Evolutionary conservation across 1,140 invertebrate species (phyloP).

Genomic region (Monochamus saltuarius): DNA sequence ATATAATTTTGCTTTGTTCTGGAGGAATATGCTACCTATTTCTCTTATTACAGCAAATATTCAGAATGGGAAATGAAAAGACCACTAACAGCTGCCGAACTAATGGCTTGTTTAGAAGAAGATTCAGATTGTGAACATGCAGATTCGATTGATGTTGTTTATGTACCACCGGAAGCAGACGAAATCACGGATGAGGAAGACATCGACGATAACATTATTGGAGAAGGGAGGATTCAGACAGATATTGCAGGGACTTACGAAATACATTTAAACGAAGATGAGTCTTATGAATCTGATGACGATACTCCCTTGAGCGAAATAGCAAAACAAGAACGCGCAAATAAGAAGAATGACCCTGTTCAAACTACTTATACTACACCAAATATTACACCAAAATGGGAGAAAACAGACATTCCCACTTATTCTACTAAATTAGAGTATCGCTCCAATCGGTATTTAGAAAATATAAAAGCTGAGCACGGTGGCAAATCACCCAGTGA

Average conservation of each 20-base stretch:
- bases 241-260: slow-evolving; percentile 1
- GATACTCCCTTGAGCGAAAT: not conserved
- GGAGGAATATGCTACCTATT: not conserved
- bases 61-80: slow-evolving; percentile 4
- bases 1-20: not conserved
- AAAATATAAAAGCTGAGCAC: not conserved
- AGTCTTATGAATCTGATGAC: not conserved
- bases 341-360: not conserved
- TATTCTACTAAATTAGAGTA: not conserved
- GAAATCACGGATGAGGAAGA: slow-evolving; percentile 1
- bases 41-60: not conserved
- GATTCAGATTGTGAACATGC: not conserved
- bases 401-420: not conserved
- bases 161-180: slow-evolving; percentile 1
- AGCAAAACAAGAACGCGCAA: not conserved
- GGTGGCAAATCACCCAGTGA: not conserved
- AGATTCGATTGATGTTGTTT: slow-evolving; percentile 3
- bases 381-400: not conserved
- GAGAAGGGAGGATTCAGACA: not conserved
- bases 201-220: not conserved
- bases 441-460: not conserved
- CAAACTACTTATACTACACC: not conserved
- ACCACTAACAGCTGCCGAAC: not conserved
- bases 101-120: not conserved
- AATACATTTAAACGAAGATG: slow-evolving; percentile 1